phyloP scores from a whole-genome alignment of 2,888 invertebrate species.

The Xestia rhomboidea region DNA sequence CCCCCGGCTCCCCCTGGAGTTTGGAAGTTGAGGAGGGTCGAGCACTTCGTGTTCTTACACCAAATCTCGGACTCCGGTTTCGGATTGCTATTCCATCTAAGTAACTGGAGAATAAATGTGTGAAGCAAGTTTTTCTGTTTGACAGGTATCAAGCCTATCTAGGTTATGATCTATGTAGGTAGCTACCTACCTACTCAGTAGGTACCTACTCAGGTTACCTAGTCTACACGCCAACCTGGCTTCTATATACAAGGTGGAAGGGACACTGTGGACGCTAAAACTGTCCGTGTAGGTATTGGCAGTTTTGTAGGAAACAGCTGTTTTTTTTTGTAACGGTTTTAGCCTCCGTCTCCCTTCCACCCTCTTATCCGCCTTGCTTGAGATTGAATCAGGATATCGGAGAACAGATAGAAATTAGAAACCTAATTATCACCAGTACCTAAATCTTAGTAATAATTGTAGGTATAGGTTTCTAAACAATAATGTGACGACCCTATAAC shows the following conservation, averaged over 20 bases:
- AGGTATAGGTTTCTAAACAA: not conserved
- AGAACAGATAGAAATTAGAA: too few relatives aligned
- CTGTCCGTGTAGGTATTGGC: too few relatives aligned
- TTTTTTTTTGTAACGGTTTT: too few relatives aligned
- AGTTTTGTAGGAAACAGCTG: too few relatives aligned
- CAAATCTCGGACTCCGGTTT: not conserved
- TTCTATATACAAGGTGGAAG: not conserved
- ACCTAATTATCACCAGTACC: not conserved
- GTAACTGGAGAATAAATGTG: not conserved
- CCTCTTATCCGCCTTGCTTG: not conserved
- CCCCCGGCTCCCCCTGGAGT: too few relatives aligned
- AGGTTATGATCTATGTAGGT: not conserved
- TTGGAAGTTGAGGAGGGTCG: too few relatives aligned
- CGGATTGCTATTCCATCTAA: not conserved
- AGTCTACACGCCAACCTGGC: not conserved
- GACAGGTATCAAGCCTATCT: not conserved
- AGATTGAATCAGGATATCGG: not conserved
- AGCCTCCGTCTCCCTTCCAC: too few relatives aligned
- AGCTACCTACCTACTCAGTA: not conserved
- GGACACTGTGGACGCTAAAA: too few relatives aligned
- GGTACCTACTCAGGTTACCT: not conserved
- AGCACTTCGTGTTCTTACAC: not conserved
- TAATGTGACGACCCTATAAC: conserved; percentile 21
- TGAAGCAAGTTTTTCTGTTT: not conserved
- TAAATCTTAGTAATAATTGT: not conserved